A percentile compares a stretch with the other conserved stretches of the same genome.
Conservation (phyloP, 2,888 invertebrate species). For the Agrilus mali region DNA sequence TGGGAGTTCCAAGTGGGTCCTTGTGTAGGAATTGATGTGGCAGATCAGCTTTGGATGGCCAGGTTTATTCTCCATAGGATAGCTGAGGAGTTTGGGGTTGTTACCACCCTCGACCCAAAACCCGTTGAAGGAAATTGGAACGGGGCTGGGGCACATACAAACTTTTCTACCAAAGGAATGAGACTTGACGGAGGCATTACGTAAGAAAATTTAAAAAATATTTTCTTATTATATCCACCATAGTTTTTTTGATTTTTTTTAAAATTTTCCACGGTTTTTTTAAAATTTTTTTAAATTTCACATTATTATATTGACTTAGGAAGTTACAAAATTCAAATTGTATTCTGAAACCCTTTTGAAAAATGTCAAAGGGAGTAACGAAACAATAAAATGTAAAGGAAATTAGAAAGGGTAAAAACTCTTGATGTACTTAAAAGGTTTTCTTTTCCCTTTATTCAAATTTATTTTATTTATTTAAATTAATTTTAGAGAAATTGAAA, state of each 20-base stretch:
- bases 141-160: conserved; percentile 73
- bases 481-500: conserved; percentile 46
- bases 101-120: conserved; percentile 45
- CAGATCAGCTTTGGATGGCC: conserved; percentile 50
- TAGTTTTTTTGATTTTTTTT: no score
- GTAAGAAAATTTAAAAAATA: not conserved
- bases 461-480: not conserved
- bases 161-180: conserved; percentile 82
- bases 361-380: no score
- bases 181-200: conserved; percentile 53
- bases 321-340: no score
- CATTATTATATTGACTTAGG: no score
- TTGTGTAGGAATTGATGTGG: conserved; percentile 44
- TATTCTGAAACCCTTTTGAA: no score
- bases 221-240: not conserved
- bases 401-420: no score
- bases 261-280: no score
- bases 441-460: not conserved
- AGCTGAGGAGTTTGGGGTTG: conserved; percentile 47
- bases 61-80: conserved; percentile 44
- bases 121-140: conserved; percentile 37
- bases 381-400: no score
- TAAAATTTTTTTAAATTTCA: no score
- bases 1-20: conserved; percentile 59
- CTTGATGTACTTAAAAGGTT: not conserved